Conservation (phyloP, 2,797 vertebrate genomes). For the Rhabdophis nuchalis region DNA sequence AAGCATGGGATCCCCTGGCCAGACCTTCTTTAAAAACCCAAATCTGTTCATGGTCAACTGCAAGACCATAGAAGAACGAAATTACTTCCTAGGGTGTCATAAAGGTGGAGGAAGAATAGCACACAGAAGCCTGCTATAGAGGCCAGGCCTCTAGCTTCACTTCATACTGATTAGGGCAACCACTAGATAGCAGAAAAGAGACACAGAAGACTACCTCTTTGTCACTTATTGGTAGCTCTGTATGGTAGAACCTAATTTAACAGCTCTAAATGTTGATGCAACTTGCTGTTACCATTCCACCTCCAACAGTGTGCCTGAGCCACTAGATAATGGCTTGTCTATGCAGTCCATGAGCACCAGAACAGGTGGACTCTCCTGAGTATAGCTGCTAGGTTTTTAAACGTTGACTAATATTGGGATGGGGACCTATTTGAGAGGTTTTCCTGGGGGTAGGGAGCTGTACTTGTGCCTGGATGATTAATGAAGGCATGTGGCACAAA, state of each 20-base stretch:
- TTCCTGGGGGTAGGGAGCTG: neutral
- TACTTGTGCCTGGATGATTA: neutral
- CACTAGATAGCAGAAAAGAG: neutral
- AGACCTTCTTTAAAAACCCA: neutral
- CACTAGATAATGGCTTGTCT: neutral
- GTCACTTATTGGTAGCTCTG: neutral
- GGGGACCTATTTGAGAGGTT: neutral
- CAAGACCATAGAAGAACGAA: too few species aligned
- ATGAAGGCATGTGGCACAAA: slow-evolving; percentile 22
- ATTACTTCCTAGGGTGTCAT: neutral
- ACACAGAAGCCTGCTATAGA: neutral
- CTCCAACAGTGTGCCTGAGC: neutral
- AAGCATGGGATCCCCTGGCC: neutral
- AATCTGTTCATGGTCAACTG: neutral
- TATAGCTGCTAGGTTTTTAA: neutral
- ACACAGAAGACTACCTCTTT: neutral
- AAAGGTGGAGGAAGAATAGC: neutral
- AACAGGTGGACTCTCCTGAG: neutral
- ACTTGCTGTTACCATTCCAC: neutral
- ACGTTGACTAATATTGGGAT: neutral
- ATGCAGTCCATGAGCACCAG: neutral
- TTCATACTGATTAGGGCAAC: neutral
- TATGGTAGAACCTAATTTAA: neutral
- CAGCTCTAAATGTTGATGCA: neutral
- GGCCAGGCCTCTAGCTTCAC: neutral